Evolutionary conservation across 1,140 invertebrate genomes (phyloP).

Genomic region (Drosophila nigromelanica): DNA sequence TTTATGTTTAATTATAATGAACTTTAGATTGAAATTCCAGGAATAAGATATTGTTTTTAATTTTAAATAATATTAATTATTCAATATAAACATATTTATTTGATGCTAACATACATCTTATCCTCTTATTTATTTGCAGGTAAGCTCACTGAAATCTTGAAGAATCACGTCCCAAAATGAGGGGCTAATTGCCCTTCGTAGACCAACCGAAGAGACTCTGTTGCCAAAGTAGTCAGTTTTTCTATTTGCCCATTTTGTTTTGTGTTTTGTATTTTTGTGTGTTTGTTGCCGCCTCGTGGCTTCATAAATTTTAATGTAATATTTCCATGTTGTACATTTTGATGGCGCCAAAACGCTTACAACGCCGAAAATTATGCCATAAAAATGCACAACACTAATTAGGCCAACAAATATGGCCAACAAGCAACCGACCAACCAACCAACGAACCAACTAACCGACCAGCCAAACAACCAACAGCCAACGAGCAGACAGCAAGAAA

Average conservation of each 20-base stretch:
- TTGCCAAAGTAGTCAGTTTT: constrained; percentile 19
- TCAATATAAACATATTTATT: too few relatives aligned
- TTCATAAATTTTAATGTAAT: constrained; percentile 80
- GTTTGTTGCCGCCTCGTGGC: constrained; percentile 32
- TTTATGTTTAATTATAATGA: too few relatives aligned
- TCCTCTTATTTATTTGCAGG: constrained; percentile 37
- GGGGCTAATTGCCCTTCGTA: constrained; percentile 50
- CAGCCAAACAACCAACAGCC: constrained; percentile 1
- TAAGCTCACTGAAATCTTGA: constrained; percentile 15
- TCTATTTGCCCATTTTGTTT: neutral
- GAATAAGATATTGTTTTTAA: too few relatives aligned
- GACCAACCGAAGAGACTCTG: neutral
- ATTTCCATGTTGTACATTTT: constrained; percentile 75
- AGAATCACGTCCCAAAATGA: neutral
- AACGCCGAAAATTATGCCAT: constrained; percentile 79
- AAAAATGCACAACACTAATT: constrained; percentile 81
- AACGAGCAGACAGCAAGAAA: constrained; percentile 1
- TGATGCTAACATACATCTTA: constrained; percentile 9
- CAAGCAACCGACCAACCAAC: constrained; percentile 15
- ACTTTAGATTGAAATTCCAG: too few relatives aligned
- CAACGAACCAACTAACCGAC: constrained; percentile 2
- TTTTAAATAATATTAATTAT: too few relatives aligned
- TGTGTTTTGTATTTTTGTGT: constrained; percentile 19
- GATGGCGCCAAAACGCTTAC: constrained; percentile 65
- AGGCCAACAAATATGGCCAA: constrained; percentile 72